Conservation (phyloP, 2,888 invertebrate species). For the Calephelis perditalis region DNA sequence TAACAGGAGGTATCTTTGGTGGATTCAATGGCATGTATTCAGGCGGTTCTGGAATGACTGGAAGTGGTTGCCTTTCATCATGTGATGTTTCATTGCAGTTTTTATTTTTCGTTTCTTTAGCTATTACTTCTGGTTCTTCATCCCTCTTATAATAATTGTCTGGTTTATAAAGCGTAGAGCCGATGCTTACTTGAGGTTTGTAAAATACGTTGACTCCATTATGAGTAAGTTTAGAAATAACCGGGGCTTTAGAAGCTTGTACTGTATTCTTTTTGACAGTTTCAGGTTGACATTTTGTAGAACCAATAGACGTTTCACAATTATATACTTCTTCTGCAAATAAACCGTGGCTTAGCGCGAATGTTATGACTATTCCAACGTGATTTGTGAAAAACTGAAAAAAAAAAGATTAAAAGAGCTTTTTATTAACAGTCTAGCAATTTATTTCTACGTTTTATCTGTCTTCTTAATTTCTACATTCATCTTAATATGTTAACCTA, state of each 20-base stretch:
- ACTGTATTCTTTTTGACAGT: not conserved
- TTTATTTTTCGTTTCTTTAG: not conserved
- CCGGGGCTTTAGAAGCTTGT: not conserved
- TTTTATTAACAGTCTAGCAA: too few species aligned
- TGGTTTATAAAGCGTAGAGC: not conserved
- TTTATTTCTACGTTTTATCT: too few species aligned
- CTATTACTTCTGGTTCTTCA: not conserved
- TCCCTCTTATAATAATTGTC: not conserved
- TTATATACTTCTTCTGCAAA: not conserved
- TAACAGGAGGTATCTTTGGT: slow-evolving; percentile 2
- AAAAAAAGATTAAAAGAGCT: too few species aligned
- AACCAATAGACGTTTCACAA: not conserved
- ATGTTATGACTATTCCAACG: not conserved
- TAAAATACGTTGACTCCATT: slow-evolving; percentile 1
- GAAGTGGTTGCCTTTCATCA: not conserved
- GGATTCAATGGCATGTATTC: slow-evolving; percentile 12
- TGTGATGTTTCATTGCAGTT: not conserved
- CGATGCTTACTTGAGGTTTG: slow-evolving; percentile 4
- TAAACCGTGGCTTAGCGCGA: not conserved
- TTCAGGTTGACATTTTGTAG: not conserved
- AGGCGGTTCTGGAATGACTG: slow-evolving; percentile 29
- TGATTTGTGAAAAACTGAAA: not conserved
- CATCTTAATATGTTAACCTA: too few species aligned
- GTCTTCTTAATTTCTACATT: too few species aligned
- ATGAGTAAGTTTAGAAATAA: not conserved